phyloP scores from a whole-genome alignment of 2,113 vertebrate genomes.

The Cavia aperea region DNA sequence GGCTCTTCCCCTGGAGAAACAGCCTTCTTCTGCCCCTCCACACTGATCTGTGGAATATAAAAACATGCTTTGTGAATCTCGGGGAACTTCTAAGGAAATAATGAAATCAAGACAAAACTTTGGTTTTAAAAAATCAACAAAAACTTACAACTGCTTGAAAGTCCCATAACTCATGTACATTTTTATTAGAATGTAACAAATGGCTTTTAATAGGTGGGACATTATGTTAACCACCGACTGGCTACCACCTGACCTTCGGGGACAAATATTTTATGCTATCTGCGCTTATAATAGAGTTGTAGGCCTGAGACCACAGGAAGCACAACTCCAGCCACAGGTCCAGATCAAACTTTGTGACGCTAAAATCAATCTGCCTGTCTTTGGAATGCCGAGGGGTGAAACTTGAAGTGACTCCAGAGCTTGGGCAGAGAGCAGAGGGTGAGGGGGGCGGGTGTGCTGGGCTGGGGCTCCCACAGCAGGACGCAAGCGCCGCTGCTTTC shows the following conservation, averaged over 20 bases:
- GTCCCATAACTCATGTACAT: not conserved
- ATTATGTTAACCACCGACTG: slow-evolving; percentile 5
- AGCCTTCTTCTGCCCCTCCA: not conserved
- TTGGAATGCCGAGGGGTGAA: slow-evolving; percentile 1
- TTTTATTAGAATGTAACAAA: slow-evolving; percentile 36
- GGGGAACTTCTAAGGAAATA: slow-evolving; percentile 33
- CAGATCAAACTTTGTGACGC: not conserved
- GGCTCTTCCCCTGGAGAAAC: not conserved
- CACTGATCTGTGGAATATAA: slow-evolving; percentile 25
- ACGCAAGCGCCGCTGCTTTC: not conserved
- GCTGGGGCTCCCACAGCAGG: not conserved
- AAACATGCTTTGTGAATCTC: slow-evolving; percentile 30
- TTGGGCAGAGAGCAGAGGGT: not conserved
- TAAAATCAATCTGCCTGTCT: not conserved
- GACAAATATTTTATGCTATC: not conserved
- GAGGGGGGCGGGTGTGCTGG: not conserved
- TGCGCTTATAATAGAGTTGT: not conserved
- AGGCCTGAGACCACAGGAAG: not conserved
- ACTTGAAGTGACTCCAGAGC: not conserved
- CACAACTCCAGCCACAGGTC: not conserved
- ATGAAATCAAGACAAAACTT: slow-evolving; percentile 45
- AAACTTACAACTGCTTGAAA: slow-evolving; percentile 40
- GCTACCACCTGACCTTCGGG: not conserved
- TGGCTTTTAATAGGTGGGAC: slow-evolving; percentile 35
- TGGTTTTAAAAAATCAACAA: slow-evolving; percentile 32